A percentile compares a stretch with the other conserved stretches of the same genome.
phyloP scores from a whole-genome alignment of 2,888 invertebrate species.

The Mythimna impura region DNA sequence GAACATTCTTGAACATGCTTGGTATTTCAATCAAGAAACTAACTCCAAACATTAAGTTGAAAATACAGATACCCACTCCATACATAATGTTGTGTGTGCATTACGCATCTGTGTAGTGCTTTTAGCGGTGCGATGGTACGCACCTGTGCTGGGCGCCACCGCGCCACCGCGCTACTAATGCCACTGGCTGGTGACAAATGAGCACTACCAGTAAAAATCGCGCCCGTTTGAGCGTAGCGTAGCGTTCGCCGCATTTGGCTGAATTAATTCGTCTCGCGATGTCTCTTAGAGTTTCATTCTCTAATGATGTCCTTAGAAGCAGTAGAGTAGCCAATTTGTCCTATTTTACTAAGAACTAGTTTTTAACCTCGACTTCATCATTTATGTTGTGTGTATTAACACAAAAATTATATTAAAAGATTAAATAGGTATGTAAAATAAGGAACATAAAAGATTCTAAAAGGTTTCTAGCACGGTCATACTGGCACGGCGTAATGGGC shows the following conservation, averaged over 20 bases:
- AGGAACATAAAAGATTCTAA: no score
- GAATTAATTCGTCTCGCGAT: slow-evolving; percentile 89
- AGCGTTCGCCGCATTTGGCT: slow-evolving; percentile 79
- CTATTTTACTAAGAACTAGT: neutral
- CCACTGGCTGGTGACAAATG: slow-evolving; percentile 84
- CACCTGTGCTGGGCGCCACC: slow-evolving; percentile 77
- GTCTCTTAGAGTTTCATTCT: slow-evolving; percentile 85
- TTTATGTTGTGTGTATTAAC: no score
- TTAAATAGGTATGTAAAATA: no score
- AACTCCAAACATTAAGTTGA: no score
- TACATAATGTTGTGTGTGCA: neutral
- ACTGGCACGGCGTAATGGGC: no score
- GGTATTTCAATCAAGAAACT: neutral
- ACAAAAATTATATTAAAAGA: no score
- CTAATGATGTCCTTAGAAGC: slow-evolving; percentile 56
- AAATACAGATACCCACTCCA: slow-evolving; percentile 66
- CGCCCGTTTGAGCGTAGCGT: slow-evolving; percentile 50
- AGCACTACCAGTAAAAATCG: slow-evolving; percentile 88
- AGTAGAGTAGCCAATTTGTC: slow-evolving; percentile 58
- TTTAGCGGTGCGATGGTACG: slow-evolving; percentile 81
- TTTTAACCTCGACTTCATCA: no score
- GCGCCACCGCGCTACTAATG: slow-evolving; percentile 47
- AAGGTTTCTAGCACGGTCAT: no score
- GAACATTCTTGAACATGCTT: neutral
- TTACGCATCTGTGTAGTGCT: slow-evolving; percentile 66